Base-by-base conservation (phyloP, 2,888 invertebrate species). In the Tromatobia lineatoria region DNA sequence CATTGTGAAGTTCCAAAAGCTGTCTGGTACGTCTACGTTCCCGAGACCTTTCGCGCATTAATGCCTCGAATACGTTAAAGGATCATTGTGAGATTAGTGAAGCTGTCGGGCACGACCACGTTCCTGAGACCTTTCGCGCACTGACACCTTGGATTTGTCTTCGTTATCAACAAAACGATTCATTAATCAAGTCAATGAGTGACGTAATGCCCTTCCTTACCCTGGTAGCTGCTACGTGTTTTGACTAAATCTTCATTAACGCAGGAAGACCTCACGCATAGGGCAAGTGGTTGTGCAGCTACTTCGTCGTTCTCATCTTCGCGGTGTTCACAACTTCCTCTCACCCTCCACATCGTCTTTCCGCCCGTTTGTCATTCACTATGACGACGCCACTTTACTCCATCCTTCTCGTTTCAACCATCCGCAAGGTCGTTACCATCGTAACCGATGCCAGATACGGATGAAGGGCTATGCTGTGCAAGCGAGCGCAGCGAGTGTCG, bases 111-210 rank as follows among this genome's bases (percentile, higher is more conserved):
- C n/a, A n/a, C n/a, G n/a, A n/a, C n/a, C n/a, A n/a, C n/a, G n/a
- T n/a, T n/a, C n/a, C n/a, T n/a, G n/a, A n/a, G n/a, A n/a, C n/a
- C n/a, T n/a, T n/a, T n/a, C n/a, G n/a, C n/a, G n/a, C n/a, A n/a
- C n/a, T n/a, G n/a, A n/a, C n/a, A n/a, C n/a, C n/a, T n/a, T n/a
- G n/a, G n/a, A n/a, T 15, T 23, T 47, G 34, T 18, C 6, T n/a
- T 54, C 42, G 10, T 18, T 57, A 57, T 77, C 47, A 69, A 69
- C 57, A 47, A 42, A 59, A 57, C 69, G 57, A 69, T 77, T 69
- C 67, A 77, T 69, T 77, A 69, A 69, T 77, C 77, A 69, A 69
- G 50, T 77, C 67, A 77, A 77, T 67, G 76, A 54, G 54, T 20
- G 23, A 45, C 59, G 45, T 69, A 67, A 77, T 57, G 45, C 11